Evolutionary conservation across 1,140 invertebrate genomes (phyloP).

Genomic region (Heliconius nattereri): DNA sequence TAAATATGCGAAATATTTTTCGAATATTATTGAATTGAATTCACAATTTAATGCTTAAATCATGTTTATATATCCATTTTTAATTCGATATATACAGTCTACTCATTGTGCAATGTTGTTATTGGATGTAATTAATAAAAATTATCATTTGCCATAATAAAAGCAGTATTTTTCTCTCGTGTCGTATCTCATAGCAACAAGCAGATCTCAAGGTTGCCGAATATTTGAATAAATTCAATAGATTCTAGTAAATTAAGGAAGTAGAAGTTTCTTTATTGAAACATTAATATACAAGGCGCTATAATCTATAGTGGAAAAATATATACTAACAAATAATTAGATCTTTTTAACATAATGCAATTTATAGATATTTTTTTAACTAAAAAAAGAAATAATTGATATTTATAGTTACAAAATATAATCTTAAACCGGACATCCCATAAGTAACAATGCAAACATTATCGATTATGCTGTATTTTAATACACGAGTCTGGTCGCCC

Average conservation of each 20-base stretch:
- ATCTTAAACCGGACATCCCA: background rate
- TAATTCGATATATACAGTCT: conserved; percentile 5
- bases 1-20: conserved; percentile 55
- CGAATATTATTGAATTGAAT: conserved; percentile 48
- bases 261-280: conserved; percentile 40
- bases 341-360: background rate
- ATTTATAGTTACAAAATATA: background rate
- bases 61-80: conserved; percentile 9
- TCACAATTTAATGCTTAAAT: conserved; percentile 32
- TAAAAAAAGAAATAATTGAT: background rate
- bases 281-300: background rate
- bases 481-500: conserved; percentile 1
- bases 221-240: conserved; percentile 60
- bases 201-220: conserved; percentile 62
- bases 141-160: conserved; percentile 26
- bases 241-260: conserved; percentile 59
- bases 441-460: background rate
- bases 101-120: conserved; percentile 26
- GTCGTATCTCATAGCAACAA: conserved; percentile 65
- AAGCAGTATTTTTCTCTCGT: conserved; percentile 34
- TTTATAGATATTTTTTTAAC: background rate
- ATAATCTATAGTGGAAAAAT: background rate
- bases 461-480: conserved; percentile 8
- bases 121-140: conserved; percentile 30
- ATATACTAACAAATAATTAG: background rate